Evolutionary conservation across 2,113 vertebrate species (phyloP).

Genomic region (Oryzias melastigma): DNA sequence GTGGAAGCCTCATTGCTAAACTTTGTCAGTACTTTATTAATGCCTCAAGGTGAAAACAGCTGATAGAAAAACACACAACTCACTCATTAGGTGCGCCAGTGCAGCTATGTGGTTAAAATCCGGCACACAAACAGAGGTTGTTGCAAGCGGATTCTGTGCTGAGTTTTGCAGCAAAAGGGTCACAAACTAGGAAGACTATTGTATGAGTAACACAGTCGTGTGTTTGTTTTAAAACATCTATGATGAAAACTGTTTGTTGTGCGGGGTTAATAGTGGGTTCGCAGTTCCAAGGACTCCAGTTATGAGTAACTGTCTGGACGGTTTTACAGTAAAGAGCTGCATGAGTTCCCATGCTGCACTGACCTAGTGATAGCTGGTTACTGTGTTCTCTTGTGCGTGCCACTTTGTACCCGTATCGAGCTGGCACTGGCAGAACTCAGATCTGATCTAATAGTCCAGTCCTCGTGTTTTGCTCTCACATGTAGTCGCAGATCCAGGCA

Average conservation of each 20-base stretch:
- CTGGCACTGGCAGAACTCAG: constrained; percentile 36
- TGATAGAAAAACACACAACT: constrained; percentile 36
- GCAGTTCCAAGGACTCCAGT: constrained; percentile 5
- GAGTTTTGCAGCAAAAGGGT: constrained; percentile 26
- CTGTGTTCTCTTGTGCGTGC: constrained; percentile 18
- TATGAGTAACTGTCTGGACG: constrained; percentile 12
- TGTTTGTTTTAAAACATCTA: constrained; percentile 4
- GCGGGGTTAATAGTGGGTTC: background rate
- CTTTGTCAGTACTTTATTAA: constrained; percentile 36
- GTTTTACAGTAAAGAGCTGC: constrained; percentile 25
- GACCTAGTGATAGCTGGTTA: constrained; percentile 19
- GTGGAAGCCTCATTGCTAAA: background rate
- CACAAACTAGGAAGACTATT: background rate
- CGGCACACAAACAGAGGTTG: background rate
- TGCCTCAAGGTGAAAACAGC: constrained; percentile 16
- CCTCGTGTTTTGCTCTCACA: constrained; percentile 65
- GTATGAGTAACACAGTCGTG: constrained; percentile 11
- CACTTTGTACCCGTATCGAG: constrained; percentile 61
- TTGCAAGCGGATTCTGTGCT: background rate
- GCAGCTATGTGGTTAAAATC: constrained; percentile 17
- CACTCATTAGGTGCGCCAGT: constrained; percentile 4
- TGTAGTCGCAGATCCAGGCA: constrained; percentile 39
- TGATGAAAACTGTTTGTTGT: constrained; percentile 14
- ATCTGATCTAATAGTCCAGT: constrained; percentile 35
- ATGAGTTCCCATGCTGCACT: constrained; percentile 41